Evolutionary conservation across 2,888 invertebrate genomes (phyloP).

Genomic region (Fabriciana adippe): DNA sequence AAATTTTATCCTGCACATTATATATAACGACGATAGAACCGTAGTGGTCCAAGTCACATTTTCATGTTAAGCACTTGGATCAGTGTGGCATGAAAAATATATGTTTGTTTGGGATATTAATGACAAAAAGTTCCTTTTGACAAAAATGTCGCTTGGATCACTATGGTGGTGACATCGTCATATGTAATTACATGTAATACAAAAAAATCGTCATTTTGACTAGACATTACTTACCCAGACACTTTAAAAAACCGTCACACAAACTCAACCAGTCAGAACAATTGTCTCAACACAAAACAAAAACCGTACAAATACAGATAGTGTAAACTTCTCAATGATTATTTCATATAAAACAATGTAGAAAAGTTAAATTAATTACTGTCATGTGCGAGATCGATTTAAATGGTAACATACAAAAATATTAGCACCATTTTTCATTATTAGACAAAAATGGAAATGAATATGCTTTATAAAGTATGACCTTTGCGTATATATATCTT

Average conservation of each 20-base stretch:
- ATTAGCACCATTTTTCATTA: slow-evolving; percentile 24
- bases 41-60: no score
- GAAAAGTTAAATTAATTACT: slow-evolving; percentile 29
- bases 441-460: background rate
- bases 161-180: no score
- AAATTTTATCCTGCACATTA: slow-evolving; percentile 11
- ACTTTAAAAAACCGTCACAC: slow-evolving; percentile 26
- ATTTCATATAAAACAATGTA: slow-evolving; percentile 40
- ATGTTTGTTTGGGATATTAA: no score
- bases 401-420: slow-evolving; percentile 24
- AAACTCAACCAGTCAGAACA: slow-evolving; percentile 16
- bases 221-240: slow-evolving; percentile 30
- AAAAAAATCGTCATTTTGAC: slow-evolving; percentile 26
- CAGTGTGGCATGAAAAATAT: no score
- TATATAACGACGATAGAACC: no score
- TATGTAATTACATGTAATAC: background rate
- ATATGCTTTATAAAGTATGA: background rate
- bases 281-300: slow-evolving; percentile 13
- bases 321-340: slow-evolving; percentile 27
- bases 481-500: background rate
- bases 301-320: slow-evolving; percentile 16
- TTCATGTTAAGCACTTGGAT: no score
- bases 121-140: no score
- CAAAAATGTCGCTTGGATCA: no score
- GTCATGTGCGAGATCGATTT: slow-evolving; percentile 36